These are phyloP conservation scores for Bubalus kerabau DNA, from an alignment of 2,113 vertebrate genomes.

Conservation along the genomic window DNA sequence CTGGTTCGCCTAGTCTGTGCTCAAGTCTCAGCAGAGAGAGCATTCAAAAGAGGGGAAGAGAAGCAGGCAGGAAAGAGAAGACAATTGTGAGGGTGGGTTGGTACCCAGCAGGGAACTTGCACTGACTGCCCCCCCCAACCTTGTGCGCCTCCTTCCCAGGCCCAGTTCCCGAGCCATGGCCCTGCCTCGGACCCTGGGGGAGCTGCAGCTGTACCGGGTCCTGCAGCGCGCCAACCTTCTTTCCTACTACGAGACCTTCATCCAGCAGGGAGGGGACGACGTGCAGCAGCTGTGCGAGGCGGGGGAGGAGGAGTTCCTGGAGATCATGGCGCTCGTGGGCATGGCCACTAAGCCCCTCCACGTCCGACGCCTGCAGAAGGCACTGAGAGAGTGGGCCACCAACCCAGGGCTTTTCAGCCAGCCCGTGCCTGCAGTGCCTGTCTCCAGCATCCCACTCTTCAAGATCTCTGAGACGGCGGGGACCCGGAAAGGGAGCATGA, in stretches of 20 bases:
- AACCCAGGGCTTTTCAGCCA: constrained; percentile 95
- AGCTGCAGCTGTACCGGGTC: constrained; percentile 96
- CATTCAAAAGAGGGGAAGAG: neutral
- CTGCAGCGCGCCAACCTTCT: constrained; percentile 96
- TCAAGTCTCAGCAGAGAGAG: neutral
- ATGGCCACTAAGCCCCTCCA: constrained; percentile 99
- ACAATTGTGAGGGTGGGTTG: neutral
- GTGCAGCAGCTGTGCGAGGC: constrained; percentile 98
- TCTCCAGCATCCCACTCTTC: constrained; percentile 91
- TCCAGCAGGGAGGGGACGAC: constrained; percentile 98
- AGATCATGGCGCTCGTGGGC: constrained; percentile 99
- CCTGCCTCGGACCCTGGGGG: constrained; percentile 95
- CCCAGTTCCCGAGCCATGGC: constrained; percentile 83
- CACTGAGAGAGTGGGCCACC: constrained; percentile 94
- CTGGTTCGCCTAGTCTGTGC: neutral
- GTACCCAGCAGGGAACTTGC: neutral
- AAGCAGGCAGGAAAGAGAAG: neutral
- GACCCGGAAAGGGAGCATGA: constrained; percentile 83
- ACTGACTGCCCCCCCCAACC: neutral
- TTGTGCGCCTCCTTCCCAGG: constrained; percentile 20
- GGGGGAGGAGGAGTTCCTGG: constrained; percentile 96
- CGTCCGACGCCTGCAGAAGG: constrained; percentile 96
- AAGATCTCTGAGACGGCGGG: constrained; percentile 88
- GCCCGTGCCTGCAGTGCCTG: constrained; percentile 86
- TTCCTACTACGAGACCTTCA: constrained; percentile 98